Conservation (phyloP, 23 tunicate species). For the Halocynthia roretzi region DNA sequence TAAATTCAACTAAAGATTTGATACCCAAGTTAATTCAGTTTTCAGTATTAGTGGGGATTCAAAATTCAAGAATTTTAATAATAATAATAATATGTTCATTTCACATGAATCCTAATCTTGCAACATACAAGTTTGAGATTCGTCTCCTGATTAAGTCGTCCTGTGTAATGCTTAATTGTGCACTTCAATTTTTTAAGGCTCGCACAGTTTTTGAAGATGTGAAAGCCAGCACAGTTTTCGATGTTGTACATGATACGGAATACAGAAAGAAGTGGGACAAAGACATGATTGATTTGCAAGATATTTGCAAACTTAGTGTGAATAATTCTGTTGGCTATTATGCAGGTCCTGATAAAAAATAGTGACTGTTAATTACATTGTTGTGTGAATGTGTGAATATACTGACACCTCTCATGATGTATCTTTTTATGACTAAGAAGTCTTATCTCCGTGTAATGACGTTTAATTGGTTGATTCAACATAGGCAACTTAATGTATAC, state of each 20-base stretch:
- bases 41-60: too few relatives aligned
- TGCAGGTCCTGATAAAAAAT: slow-evolving; percentile 48
- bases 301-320: slow-evolving; percentile 84
- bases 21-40: too few relatives aligned
- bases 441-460: too few relatives aligned
- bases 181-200: slow-evolving; percentile 42
- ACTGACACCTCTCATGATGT: too few relatives aligned
- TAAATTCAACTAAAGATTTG: too few relatives aligned
- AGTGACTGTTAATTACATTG: not conserved
- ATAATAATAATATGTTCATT: too few relatives aligned
- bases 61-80: too few relatives aligned
- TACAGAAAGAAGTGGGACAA: slow-evolving; percentile 93
- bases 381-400: not conserved
- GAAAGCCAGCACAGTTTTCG: slow-evolving; percentile 64
- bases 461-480: too few relatives aligned
- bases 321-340: slow-evolving; percentile 85
- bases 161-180: not conserved
- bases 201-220: slow-evolving; percentile 56
- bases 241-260: slow-evolving; percentile 93
- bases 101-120: too few relatives aligned
- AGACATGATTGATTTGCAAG: slow-evolving; percentile 88
- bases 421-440: not conserved
- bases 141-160: too few relatives aligned
- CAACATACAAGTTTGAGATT: too few relatives aligned
- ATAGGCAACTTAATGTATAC: too few relatives aligned